Evolutionary conservation across 2,888 invertebrate species (phyloP).

Genomic region (Silvanus unidentatus): DNA sequence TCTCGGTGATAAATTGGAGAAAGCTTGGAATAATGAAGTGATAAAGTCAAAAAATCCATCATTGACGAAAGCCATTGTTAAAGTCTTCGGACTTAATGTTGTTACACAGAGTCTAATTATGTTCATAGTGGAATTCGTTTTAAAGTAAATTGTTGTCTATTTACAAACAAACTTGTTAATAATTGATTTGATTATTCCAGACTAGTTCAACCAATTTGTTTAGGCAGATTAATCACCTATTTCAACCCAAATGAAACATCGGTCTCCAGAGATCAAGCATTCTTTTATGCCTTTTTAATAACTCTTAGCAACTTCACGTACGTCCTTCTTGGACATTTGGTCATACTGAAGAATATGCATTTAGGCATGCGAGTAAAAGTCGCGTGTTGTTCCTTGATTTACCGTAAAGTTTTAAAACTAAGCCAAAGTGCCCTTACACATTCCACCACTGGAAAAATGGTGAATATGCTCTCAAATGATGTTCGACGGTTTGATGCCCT

Average conservation of each 20-base stretch:
- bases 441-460: conserved; percentile 62
- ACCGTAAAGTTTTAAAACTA: conserved; percentile 54
- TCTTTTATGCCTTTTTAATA: not conserved
- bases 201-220: not conserved
- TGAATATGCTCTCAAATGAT: conserved; percentile 68
- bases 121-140: not conserved
- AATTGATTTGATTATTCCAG: not conserved
- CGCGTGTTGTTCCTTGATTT: conserved; percentile 1
- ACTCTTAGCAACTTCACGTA: not conserved
- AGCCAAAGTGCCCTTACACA: conserved; percentile 77
- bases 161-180: too few species aligned
- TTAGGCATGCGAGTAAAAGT: not conserved
- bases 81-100: not conserved
- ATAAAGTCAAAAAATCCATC: not conserved
- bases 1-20: not conserved
- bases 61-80: not conserved
- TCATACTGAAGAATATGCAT: not conserved
- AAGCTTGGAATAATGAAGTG: not conserved
- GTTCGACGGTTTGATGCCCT: conserved; percentile 80
- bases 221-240: not conserved
- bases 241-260: conserved; percentile 1
- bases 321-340: not conserved
- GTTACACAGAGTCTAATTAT: not conserved
- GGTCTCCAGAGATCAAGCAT: not conserved
- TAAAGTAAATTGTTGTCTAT: not conserved